Conservation (phyloP, 1,140 invertebrate species). For the Hycleus cichorii region DNA sequence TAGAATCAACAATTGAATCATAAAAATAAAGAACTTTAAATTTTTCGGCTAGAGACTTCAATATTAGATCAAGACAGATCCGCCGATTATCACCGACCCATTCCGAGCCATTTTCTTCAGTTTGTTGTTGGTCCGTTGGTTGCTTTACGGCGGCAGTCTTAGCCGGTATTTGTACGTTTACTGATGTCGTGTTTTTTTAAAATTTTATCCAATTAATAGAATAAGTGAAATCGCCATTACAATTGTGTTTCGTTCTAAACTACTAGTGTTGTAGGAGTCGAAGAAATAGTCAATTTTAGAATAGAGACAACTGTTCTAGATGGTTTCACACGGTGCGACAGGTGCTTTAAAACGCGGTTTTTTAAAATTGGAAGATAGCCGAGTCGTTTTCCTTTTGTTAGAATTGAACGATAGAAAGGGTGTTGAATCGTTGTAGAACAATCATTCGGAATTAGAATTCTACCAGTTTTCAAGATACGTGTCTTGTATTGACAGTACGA, state of each 20-base stretch:
- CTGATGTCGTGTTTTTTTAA: conserved; percentile 19
- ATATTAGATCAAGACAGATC: conserved; percentile 15
- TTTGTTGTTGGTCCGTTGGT: conserved; percentile 12
- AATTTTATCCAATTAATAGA: no score
- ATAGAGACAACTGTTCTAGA: no score
- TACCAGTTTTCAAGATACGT: no score
- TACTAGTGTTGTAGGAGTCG: no score
- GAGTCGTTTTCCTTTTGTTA: no score
- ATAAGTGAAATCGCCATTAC: no score
- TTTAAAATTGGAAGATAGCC: no score
- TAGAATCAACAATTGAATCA: no score
- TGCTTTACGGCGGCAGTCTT: conserved; percentile 14
- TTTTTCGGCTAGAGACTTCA: conserved; percentile 11
- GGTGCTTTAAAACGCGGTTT: conserved; percentile 11
- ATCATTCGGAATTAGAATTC: conserved; percentile 1
- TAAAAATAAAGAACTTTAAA: no score
- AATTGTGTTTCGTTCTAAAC: no score
- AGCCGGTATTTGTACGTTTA: conserved; percentile 20
- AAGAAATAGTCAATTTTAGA: no score
- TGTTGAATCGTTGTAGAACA: conserved; percentile 9
- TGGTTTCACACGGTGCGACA: conserved; percentile 3
- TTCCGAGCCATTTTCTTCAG: conserved; percentile 4
- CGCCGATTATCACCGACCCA: conserved; percentile 13
- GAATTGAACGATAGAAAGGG: neutral
- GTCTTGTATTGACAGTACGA: neutral